Evolutionary conservation across 1,140 invertebrate species (phyloP).

Genomic region (Lamellibrachia luymesi): DNA sequence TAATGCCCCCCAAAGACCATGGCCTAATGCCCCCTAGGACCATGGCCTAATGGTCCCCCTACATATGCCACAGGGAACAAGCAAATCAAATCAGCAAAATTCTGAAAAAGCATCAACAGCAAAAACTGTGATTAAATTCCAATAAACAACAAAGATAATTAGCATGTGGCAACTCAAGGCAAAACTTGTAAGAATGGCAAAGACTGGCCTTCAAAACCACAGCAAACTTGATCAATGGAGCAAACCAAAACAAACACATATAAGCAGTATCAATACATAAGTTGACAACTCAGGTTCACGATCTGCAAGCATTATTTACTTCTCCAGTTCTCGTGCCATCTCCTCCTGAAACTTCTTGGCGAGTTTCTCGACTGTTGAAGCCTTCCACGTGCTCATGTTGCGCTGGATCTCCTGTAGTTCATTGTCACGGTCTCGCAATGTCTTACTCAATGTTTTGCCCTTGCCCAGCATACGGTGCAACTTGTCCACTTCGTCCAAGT

Average conservation of each 20-base stretch:
- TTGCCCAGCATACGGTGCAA: constrained; percentile 17
- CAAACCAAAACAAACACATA: neutral
- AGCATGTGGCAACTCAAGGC: neutral
- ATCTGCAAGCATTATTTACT: constrained; percentile 12
- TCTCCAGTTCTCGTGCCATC: constrained; percentile 14
- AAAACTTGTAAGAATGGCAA: neutral
- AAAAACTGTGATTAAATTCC: neutral
- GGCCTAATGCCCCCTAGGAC: too few species aligned
- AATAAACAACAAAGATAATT: neutral
- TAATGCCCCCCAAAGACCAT: too few species aligned
- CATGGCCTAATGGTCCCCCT: too few species aligned
- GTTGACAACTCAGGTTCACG: neutral
- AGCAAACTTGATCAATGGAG: neutral
- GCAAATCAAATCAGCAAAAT: neutral
- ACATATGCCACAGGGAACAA: neutral
- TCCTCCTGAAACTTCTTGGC: constrained; percentile 20
- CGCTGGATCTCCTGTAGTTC: constrained; percentile 18
- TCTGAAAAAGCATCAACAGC: neutral
- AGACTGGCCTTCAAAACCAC: neutral
- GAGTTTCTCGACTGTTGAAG: constrained; percentile 4
- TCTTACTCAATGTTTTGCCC: neutral
- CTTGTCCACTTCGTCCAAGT: constrained; percentile 17
- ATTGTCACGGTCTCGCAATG: constrained; percentile 12
- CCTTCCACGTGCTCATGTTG: constrained; percentile 19
- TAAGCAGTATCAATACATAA: neutral